Conservation (phyloP, 2,797 vertebrate genomes). For the Cheirogaleus major region DNA sequence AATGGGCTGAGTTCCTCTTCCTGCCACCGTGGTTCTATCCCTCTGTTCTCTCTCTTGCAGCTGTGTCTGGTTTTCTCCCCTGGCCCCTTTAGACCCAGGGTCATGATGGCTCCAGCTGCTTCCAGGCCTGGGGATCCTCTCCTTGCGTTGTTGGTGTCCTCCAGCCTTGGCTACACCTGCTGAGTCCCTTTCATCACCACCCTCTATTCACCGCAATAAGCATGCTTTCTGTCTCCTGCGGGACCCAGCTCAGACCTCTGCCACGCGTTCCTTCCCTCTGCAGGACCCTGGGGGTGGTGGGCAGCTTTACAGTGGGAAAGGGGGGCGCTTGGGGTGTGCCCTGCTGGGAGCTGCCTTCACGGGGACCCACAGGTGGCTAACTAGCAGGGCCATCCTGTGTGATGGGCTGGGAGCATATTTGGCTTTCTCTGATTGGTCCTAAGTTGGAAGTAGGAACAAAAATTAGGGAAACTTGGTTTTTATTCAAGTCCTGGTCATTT, state of each 20-base stretch:
- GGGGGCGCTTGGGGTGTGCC: neutral
- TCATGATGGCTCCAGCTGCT: neutral
- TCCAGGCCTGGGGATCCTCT: neutral
- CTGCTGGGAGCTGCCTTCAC: neutral
- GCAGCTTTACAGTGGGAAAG: neutral
- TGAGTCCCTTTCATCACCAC: neutral
- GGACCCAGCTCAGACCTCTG: neutral
- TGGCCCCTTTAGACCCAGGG: neutral
- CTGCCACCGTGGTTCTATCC: neutral
- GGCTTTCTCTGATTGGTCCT: neutral
- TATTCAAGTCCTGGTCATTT: neutral
- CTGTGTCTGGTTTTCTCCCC: neutral
- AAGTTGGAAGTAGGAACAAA: neutral
- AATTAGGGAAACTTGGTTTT: neutral
- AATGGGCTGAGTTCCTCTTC: neutral
- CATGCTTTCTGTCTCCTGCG: neutral
- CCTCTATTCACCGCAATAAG: fast-evolving
- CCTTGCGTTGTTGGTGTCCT: neutral
- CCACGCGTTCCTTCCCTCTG: neutral
- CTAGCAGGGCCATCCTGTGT: fast-evolving
- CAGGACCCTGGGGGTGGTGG: fast-evolving
- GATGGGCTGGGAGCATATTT: neutral
- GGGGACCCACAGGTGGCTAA: neutral
- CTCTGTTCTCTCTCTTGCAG: neutral
- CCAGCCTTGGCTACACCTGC: neutral